Evolutionary conservation across 37 sponge, comb jelly and placozoan species (phyloP), one percentile per base, ranked within the genome.

Genomic region (Ephydatia muelleri): DNA sequence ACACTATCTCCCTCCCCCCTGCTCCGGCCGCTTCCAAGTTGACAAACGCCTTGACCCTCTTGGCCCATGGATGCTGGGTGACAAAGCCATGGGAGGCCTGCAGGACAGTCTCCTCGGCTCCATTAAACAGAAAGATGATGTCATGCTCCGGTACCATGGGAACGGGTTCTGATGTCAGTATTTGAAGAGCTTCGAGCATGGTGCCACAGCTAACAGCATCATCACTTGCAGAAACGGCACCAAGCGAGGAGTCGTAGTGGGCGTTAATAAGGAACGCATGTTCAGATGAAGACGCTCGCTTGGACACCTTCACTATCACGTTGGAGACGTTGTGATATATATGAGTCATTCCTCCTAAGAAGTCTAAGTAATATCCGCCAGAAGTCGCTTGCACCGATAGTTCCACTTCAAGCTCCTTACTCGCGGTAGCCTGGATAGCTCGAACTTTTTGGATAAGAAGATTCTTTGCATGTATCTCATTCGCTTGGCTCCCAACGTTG

Each of bases 11-110:
- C 49, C 64, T 89, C 47, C 94, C 94, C 23, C 94, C 94, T 2
- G 94, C 91, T 64, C 94, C 94, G 2, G 91, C 90, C 1, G 94
- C 91, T 68, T 93, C 94, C 29, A 93, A 64, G 78, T 93, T 93
- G 16, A 93, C 26, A 72, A 93, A 93, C 25, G 77, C 94, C 64
- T 71, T 69, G 25, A 90, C 26, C 35, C 75, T 31, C 16, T 77
- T 79, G 25, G 84, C 88, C 94, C 94, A 93, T 5, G 87, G 84
- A 49, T 93, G 87, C 70, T 93, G 91, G 0, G 91, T 93, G 47
- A 90, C 74, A 66, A 93, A 93, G 0, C 91, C 94, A 83, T 93
- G 94, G 29, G 89, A 83, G 0, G 91, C 94, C 68, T 82, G 91
- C 12, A 93, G 71, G 49, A 93, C 2, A n/a, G 84, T 90, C 73